Conservation (phyloP, 2,888 invertebrate genomes). For the Lymantria monacha region DNA sequence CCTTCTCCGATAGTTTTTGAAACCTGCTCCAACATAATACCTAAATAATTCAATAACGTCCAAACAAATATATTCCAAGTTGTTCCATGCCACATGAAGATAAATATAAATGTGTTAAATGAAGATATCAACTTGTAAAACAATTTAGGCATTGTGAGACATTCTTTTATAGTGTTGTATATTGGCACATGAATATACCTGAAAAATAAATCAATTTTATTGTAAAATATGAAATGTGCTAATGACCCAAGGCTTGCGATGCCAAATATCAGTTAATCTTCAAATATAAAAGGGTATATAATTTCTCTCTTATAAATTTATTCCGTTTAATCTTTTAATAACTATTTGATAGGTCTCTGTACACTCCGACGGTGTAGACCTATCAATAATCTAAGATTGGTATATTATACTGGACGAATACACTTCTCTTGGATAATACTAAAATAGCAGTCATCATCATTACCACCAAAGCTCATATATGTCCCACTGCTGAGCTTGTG, state of each 20-base stretch:
- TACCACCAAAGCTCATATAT: too few species aligned
- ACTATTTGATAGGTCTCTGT: too few species aligned
- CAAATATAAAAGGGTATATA: too few species aligned
- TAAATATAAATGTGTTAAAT: slow-evolving; percentile 89
- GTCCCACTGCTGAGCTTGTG: too few species aligned
- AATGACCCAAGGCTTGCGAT: not conserved
- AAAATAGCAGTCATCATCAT: too few species aligned
- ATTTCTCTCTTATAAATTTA: too few species aligned
- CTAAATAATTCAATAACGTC: slow-evolving; percentile 93
- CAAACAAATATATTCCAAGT: slow-evolving; percentile 90
- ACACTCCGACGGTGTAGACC: too few species aligned
- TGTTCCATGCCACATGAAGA: slow-evolving; percentile 95
- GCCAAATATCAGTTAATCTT: too few species aligned
- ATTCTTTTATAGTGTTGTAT: slow-evolving; percentile 53
- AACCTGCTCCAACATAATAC: slow-evolving; percentile 87
- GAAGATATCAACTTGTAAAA: slow-evolving; percentile 86
- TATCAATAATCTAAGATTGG: too few species aligned
- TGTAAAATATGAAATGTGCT: not conserved
- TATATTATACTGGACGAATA: too few species aligned
- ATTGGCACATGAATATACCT: slow-evolving; percentile 92
- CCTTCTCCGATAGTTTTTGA: slow-evolving; percentile 75
- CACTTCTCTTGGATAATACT: too few species aligned
- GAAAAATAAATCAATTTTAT: slow-evolving; percentile 46
- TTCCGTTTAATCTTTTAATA: too few species aligned
- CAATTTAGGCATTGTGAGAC: slow-evolving; percentile 56